These are phyloP conservation scores for Periophthalmus magnuspinnatus DNA, from an alignment of 2,797 vertebrate species.

Conservation along the genomic window DNA sequence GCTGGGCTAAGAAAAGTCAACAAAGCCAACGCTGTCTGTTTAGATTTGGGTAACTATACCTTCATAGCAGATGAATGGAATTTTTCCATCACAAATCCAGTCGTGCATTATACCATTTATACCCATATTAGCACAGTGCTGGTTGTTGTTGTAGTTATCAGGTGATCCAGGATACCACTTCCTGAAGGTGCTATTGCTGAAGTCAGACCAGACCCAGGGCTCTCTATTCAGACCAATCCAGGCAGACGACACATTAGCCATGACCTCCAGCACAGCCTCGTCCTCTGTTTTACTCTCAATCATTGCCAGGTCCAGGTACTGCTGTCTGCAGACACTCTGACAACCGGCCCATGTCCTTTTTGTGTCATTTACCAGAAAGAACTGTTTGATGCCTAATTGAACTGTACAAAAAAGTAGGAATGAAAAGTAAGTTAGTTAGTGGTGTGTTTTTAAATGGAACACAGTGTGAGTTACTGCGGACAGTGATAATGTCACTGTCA, in stretches of 20 bases:
- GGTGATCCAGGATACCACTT: neutral
- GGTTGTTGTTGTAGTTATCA: neutral
- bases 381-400: neutral
- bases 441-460: too few species aligned
- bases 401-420: neutral
- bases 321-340: neutral
- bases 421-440: too few species aligned
- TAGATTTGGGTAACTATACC: too few species aligned
- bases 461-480: too few species aligned
- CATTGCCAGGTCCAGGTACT: neutral
- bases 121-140: neutral
- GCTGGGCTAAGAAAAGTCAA: too few species aligned
- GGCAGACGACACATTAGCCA: accelerated
- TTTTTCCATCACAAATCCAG: too few species aligned
- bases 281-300: neutral
- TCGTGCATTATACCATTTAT: too few species aligned
- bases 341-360: neutral
- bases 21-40: too few species aligned
- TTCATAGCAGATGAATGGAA: too few species aligned
- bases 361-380: neutral
- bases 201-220: neutral
- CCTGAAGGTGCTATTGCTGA: neutral
- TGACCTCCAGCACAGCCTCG: neutral
- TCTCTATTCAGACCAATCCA: neutral
- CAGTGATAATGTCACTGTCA: too few species aligned